Base-by-base conservation (phyloP, 2,113 vertebrate genomes). In the Macquaria ambigua region DNA sequence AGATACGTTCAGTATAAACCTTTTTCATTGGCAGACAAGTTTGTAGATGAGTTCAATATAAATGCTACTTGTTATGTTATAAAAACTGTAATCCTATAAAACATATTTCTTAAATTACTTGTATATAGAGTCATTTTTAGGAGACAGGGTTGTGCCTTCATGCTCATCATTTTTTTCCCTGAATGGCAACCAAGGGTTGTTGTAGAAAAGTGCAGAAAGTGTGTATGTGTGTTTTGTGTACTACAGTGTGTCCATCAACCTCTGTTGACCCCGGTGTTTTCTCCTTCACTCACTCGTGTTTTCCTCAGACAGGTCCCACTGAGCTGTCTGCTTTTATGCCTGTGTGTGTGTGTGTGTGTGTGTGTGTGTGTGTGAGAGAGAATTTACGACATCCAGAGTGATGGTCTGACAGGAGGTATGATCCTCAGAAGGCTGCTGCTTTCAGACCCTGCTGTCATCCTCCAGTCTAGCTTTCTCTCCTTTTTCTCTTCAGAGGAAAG, bases 221-320 rank as follows among this genome's bases (percentile, higher is more conserved):
- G 41, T 50, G 53, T 59, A 20, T 76, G 46, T 80, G 70, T 80
- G 46, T 79, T 64, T 74, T 5, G 71, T 78, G 68, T 72, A 18
- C 18, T 23, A 61, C 69, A 9, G 52, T 28, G 74, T 86, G 79
- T 76, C 87, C 83, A 82, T 78, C 79, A 83, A 64, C 83, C 81
- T 87, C 77, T 66, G 64, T 9, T 89, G 86, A 89, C 90, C 86
- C 66, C 7, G 9, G 20, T 89, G 78, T 85, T 87, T 86, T 85
- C 46, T 62, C 67, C 74, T 63, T 68, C 66, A 83, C 81, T 88
- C 81, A 88, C 67, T 81, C 21, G 20, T 86, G 81, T 87, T 84
- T 86, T 73, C 23, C 87, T 85, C 75, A 69, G 83, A 81, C 77
- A 79, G 67, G 76, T 78, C 81, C 61, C 79, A 75, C 82, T 37